A percentile compares a stretch with the other conserved stretches of the same genome.
Conservation (phyloP, 2,888 invertebrate species). For the Dynastes maya region DNA sequence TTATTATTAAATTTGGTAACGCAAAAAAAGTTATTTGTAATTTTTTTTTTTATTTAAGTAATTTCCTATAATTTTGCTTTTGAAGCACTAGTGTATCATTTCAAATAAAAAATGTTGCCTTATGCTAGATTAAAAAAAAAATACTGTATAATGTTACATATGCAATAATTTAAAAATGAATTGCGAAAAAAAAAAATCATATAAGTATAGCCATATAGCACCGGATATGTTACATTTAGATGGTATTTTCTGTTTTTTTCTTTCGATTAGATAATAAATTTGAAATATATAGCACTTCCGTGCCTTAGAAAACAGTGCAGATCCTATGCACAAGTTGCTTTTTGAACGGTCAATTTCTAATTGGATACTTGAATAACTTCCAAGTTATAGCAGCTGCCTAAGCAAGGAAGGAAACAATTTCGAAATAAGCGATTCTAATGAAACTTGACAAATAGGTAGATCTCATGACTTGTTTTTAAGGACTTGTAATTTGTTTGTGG, state of each 20-base stretch:
- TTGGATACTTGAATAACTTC: too few species aligned
- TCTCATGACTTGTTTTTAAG: too few species aligned
- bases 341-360: too few species aligned
- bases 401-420: too few species aligned
- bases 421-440: too few species aligned
- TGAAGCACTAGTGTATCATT: background rate
- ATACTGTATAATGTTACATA: background rate
- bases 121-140: too few species aligned
- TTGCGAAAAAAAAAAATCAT: background rate
- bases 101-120: background rate
- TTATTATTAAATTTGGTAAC: too few species aligned
- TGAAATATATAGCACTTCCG: background rate
- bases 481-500: too few species aligned
- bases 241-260: background rate
- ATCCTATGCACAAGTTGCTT: too few species aligned
- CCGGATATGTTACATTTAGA: conserved; percentile 7
- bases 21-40: background rate
- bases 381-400: too few species aligned
- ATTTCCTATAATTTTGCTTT: background rate
- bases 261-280: background rate
- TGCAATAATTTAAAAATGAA: background rate
- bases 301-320: too few species aligned
- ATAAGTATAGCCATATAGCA: background rate
- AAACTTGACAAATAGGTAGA: too few species aligned
- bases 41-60: background rate